Evolutionary conservation across 2,113 vertebrate genomes (phyloP), one percentile per base, ranked within the genome.

Genomic region (Merops nubicus): DNA sequence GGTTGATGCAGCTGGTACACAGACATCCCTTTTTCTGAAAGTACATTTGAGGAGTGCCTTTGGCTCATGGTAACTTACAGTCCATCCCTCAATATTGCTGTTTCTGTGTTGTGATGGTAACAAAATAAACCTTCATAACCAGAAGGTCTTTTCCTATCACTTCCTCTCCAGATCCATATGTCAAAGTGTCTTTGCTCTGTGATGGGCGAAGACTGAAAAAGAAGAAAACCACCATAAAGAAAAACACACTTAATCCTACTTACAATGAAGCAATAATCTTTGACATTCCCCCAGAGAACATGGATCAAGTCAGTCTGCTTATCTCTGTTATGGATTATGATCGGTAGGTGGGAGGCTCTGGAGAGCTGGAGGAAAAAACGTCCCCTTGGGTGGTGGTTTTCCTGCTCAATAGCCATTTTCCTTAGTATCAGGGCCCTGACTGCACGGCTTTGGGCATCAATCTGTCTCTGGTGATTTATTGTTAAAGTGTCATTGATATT

Each of bases 221-320:
- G 98, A 99, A 99, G 98, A 99, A 99, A 98, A 99, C 99, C 6
- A 99, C 99, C 96, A 99, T 99, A 50, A 99, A 99, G 95, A 99
- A 99, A 97, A 99, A 99, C 97, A 99, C 99, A 0, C 98, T 99
- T 93, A 99, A 99, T 91, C 99, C 99, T 25, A 98, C 98, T 93
- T 99, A 99, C 98, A 99, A 99, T 2, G 99, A 99, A 98, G 99
- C 99, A 97, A 99, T 99, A 97, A 99, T 99, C 98, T 99, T 99
- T 82, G 99, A 99, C 98, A 99, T 99, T 80, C 99, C 99, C 5
- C 99, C 99, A 0, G 99, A 99, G 97, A 99, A 99, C 79, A 99
- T 99, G 99, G 99, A 99, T 97, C 99, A 99, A 97, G 99, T 99
- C 98, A 99, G 99, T 96, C 98, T 99, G 86, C 99, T 99, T 97